Base-by-base conservation (phyloP, 2,888 invertebrate genomes). In the Meloe dianella region DNA sequence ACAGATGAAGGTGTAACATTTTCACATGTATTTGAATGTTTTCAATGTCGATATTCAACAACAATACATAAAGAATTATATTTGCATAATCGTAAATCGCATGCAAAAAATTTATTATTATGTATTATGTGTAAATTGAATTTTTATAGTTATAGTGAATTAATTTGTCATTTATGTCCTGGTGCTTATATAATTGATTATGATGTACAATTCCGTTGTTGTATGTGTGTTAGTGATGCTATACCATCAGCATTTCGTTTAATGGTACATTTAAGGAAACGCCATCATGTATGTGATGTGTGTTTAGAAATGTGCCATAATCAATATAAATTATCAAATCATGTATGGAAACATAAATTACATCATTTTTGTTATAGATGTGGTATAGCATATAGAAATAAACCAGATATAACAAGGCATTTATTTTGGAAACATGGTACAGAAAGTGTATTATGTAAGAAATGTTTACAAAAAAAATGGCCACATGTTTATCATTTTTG, bases 391-490 rank as follows among this genome's bases (percentile, higher is more conserved):
- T 95, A 95, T 80, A 88, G 94, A 73, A 95, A 94, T 82, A 94
- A 94, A 81, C 91, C 91, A 63, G 94, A 95, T 78, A 95, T 95
- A 67, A 93, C 93, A 17, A 93, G 94, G 79, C 95, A 96, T 85
- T 85, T 95, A 64, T 95, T 94, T 81, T 95, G 95, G 95, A 96
- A 95, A 82, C 95, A 96, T 82, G 95, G 95, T 24, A 95, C 95
- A 2, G 94, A 95, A 79, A 94, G 94, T 83, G 91, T 93, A 2
- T 83, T 91, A 38, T 95, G 95, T 80, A 94, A 94, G 81, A 90
- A 88, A 78, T 95, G 95, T 81, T 83, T 94, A 61, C 94, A 95
- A 78, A 95, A 95, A 79, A 94, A 94, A 77, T 95, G 95, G 95
- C 94, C 94, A 0, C 94, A 95, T 82, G 92, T 95, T 7, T 95